Evolutionary conservation across 1,140 invertebrate species (phyloP), one percentile per base, ranked within the genome.

Genomic region (Aphaenogaster floridana): DNA sequence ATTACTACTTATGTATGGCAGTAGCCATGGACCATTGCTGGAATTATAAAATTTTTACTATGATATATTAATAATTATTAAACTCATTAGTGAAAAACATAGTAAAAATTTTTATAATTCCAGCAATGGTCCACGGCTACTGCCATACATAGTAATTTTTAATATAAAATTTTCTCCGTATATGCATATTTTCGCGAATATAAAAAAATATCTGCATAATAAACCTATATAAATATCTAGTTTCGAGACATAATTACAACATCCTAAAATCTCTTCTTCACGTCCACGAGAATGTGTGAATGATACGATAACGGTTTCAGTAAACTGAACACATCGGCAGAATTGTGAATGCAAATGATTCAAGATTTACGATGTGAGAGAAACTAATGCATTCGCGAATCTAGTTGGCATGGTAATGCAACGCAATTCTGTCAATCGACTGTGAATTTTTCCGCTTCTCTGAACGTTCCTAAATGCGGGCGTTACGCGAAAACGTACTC

Each of bases 371-470:
- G 11, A 34, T 34, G 2, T 5, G 54, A 45, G 3, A 48, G 3
- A 71, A 71, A 71, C 9, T 69, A 57, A 54, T 45, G 15, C 21
- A 15, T 68, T 11, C 6, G 3, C 36, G 21, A 54, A 45, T 76
- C 42, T 64, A 45, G 71, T 90, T 64, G 89, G 48, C 77, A 86
- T 78, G 28, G 66, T 3, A 63, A 90, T 64, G 36, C 7, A 52
- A 42, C 42, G 11, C 45, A 28, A 66, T 61, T 28, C 54, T 15
- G 50, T 71, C 15, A 52, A 28, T 21, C 7, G 52, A 2, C 7
- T 15, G 4, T 3, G 6, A 59, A 50, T 21, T 52, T 28, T 45
- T 80, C 11, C 6, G 15, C 2, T 52, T 66, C 5, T 11, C 4
- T 3, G 1, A 64, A 84, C 76, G n/a, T 88, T 88, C 7, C 66